Percentiles rank a stretch among this genome's conserved stretches.
Conservation (phyloP, 2,888 invertebrate genomes). For the Piscicola geometra region DNA sequence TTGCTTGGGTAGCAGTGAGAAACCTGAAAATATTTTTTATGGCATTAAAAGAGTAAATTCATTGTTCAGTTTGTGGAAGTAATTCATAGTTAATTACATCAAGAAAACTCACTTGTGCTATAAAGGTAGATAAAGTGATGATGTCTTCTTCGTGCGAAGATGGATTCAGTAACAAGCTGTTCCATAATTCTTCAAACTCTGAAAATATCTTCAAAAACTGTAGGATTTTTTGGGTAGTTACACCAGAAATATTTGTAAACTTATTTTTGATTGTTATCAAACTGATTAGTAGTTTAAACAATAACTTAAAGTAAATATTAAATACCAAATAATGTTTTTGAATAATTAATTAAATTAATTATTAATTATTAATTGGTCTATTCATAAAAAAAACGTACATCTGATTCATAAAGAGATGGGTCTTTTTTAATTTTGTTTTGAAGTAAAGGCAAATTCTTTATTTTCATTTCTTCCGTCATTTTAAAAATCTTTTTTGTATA, state of each 20-base stretch:
- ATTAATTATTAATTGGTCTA: not conserved
- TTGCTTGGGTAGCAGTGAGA: constrained; percentile 26
- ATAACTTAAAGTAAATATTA: not conserved
- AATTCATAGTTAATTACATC: not conserved
- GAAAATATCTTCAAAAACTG: constrained; percentile 14
- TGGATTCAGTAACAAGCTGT: constrained; percentile 24
- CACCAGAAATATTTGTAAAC: no score
- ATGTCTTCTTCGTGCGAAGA: constrained; percentile 29
- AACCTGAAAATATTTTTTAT: not conserved
- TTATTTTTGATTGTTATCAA: no score
- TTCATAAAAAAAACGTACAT: not conserved
- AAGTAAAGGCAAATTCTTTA: constrained; percentile 1
- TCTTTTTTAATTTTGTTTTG: constrained; percentile 9
- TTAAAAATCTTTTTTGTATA: no score
- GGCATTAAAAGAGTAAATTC: not conserved
- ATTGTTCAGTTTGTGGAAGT: not conserved
- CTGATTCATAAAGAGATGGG: not conserved
- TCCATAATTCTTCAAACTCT: constrained; percentile 28
- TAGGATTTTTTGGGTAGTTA: no score
- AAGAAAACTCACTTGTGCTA: constrained; percentile 24
- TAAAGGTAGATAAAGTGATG: constrained; percentile 11
- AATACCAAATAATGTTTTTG: not conserved
- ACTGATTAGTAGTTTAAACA: not conserved
- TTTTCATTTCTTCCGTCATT: constrained; percentile 5
- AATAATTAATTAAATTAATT: not conserved